Percentiles rank a stretch among this genome's conserved stretches.
Conservation (phyloP, 2,797 vertebrate species). For the Naso thynnoides region DNA sequence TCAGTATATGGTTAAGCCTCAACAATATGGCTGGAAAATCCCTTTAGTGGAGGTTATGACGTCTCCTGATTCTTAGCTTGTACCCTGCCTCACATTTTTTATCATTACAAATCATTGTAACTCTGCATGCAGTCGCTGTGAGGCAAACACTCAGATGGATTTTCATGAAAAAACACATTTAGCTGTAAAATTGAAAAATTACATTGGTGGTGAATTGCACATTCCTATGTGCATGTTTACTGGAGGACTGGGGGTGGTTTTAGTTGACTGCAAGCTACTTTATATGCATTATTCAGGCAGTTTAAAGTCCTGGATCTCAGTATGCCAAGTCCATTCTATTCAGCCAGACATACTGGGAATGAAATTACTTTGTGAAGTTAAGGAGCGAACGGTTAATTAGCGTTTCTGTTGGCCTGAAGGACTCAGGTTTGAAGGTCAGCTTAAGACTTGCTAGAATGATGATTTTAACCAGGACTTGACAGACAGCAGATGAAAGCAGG, state of each 20-base stretch:
- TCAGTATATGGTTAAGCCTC: constrained; percentile 62
- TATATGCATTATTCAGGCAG: constrained; percentile 47
- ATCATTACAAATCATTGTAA: constrained; percentile 28
- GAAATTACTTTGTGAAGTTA: constrained; percentile 65
- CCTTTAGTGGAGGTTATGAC: constrained; percentile 54
- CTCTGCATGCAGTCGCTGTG: constrained; percentile 15
- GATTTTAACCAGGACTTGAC: constrained; percentile 56
- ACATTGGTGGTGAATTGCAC: not conserved
- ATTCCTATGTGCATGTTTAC: constrained; percentile 29
- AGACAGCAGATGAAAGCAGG: constrained; percentile 56
- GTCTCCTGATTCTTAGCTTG: constrained; percentile 39
- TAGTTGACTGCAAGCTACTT: constrained; percentile 41
- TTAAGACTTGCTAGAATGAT: constrained; percentile 50
- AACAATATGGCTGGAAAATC: constrained; percentile 68
- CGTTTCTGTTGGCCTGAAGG: constrained; percentile 54
- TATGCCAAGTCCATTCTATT: constrained; percentile 39
- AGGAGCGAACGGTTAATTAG: constrained; percentile 67
- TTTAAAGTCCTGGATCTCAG: constrained; percentile 48
- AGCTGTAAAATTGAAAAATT: constrained; percentile 16
- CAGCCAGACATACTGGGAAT: constrained; percentile 59
- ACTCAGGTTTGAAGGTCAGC: constrained; percentile 72
- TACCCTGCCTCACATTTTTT: constrained; percentile 5
- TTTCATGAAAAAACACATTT: constrained; percentile 25
- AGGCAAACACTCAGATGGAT: constrained; percentile 24
- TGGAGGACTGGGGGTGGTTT: constrained; percentile 17